Conservation (phyloP, 2,888 invertebrate species). For the Chaitophorus viminalis region DNA sequence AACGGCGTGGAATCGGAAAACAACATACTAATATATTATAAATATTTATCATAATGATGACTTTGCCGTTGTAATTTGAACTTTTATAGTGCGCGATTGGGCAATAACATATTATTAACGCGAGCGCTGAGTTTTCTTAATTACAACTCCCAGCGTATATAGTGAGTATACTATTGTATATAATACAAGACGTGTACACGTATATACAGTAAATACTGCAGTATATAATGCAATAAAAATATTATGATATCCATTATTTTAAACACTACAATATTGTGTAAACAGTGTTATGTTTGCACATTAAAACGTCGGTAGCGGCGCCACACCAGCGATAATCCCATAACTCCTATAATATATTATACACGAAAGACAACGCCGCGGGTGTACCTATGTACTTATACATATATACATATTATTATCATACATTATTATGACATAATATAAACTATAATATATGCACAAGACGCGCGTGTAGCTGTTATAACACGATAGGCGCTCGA, state of each 20-base stretch:
- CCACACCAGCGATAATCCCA: slow-evolving; percentile 15
- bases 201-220: no score
- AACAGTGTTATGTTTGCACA: background rate
- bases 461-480: background rate
- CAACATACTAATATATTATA: background rate
- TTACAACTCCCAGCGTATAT: background rate
- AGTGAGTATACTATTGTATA: no score
- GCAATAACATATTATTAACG: background rate
- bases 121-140: background rate
- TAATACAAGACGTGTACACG: no score
- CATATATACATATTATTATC: no score
- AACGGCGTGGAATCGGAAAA: background rate
- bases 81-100: background rate
- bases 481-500: background rate
- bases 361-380: background rate
- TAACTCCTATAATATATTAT: no score
- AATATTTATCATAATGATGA: no score
- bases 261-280: background rate
- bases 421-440: no score
- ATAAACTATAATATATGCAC: background rate
- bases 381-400: background rate
- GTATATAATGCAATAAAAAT: no score
- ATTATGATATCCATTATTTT: background rate
- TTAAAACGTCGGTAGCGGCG: slow-evolving; percentile 36
- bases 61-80: no score